Percentiles rank a stretch among this genome's conserved stretches.
Evolutionary conservation across 2,888 invertebrate genomes (phyloP).

Genomic region (Scaptomyza polygonia): DNA sequence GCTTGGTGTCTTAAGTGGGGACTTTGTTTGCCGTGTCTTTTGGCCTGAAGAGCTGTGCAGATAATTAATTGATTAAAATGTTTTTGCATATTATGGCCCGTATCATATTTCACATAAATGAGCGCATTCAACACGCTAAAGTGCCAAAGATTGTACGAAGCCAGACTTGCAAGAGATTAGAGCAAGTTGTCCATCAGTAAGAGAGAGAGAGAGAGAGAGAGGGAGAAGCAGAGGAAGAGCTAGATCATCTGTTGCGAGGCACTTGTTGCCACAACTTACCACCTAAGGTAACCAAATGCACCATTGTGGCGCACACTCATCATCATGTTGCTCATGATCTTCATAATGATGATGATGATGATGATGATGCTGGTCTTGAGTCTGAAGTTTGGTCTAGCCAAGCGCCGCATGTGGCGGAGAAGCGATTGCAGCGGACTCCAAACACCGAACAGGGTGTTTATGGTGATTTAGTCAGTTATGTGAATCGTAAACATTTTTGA

Average conservation of each 20-base stretch:
- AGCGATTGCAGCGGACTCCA: constrained; percentile 49
- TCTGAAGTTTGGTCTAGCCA: constrained; percentile 55
- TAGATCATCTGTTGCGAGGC: constrained; percentile 45
- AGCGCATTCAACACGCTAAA: constrained; percentile 81
- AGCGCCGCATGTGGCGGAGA: constrained; percentile 60
- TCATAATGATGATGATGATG: constrained; percentile 26
- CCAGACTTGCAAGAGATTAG: constrained; percentile 50
- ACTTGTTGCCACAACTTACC: constrained; percentile 81
- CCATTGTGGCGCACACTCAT: constrained; percentile 40
- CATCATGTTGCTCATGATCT: constrained; percentile 44
- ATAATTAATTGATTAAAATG: constrained; percentile 83
- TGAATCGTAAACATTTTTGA: constrained; percentile 84
- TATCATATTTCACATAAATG: constrained; percentile 82
- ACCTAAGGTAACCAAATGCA: constrained; percentile 68
- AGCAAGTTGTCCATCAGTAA: constrained; percentile 37
- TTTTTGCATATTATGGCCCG: constrained; percentile 78
- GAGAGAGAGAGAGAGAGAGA: constrained; percentile 6
- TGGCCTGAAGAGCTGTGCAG: constrained; percentile 57
- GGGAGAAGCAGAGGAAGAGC: constrained; percentile 9
- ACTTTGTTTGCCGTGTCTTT: constrained; percentile 28
- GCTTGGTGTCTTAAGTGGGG: constrained; percentile 15
- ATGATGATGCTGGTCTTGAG: constrained; percentile 34
- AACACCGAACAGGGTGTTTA: constrained; percentile 83
- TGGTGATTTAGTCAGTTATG: constrained; percentile 84
- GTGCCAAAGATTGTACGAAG: constrained; percentile 71